Evolutionary conservation across 2,888 invertebrate genomes (phyloP).

Genomic region (Scrobipalpa costella): DNA sequence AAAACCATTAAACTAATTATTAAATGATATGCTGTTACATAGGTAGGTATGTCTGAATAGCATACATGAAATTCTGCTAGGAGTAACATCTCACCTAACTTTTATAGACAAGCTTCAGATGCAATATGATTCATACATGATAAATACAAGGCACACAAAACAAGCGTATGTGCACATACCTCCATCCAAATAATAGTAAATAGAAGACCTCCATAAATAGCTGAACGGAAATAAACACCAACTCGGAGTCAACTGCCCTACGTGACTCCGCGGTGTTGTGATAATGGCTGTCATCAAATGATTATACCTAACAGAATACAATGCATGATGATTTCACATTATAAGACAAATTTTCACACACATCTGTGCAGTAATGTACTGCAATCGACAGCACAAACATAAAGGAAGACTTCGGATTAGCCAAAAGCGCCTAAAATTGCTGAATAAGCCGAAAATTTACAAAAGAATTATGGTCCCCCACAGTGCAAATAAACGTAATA

Average conservation of each 20-base stretch:
- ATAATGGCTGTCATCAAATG: conserved; percentile 52
- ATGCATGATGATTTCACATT: conserved; percentile 26
- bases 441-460: conserved; percentile 31
- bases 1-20: too few relatives aligned
- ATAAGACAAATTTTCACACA: conserved; percentile 1
- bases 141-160: not conserved
- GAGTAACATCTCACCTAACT: too few relatives aligned
- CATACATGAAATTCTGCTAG: too few relatives aligned
- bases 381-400: not conserved
- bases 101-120: too few relatives aligned
- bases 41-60: too few relatives aligned
- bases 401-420: not conserved
- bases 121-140: not conserved
- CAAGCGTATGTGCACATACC: not conserved
- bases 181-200: not conserved
- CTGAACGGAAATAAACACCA: conserved; percentile 16
- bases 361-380: not conserved
- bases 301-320: conserved; percentile 29
- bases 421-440: conserved; percentile 3
- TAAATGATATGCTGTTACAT: too few relatives aligned
- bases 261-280: conserved; percentile 56
- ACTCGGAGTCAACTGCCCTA: conserved; percentile 37
- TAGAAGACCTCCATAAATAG: not conserved
- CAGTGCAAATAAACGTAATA: conserved; percentile 31
- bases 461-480: conserved; percentile 29